A percentile compares a stretch with the other conserved stretches of the same genome.
Evolutionary conservation across 1,140 invertebrate species (phyloP).

Genomic region (Magallana ariakensis): DNA sequence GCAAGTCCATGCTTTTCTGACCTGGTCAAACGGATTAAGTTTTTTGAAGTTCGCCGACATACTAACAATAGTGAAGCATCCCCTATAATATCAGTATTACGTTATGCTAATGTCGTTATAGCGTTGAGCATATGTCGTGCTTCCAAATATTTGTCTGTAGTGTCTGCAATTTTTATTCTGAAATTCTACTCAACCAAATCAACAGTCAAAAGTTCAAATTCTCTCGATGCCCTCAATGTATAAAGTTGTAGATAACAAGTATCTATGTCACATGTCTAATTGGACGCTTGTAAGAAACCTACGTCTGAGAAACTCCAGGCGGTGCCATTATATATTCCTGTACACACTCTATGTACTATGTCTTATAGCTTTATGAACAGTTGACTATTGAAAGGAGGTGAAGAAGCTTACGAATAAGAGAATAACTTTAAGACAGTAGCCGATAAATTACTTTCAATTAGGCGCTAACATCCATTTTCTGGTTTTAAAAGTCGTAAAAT

Average conservation of each 20-base stretch:
- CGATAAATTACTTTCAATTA: neutral
- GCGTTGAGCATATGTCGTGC: neutral
- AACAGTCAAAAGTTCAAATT: too few species aligned
- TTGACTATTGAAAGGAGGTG: neutral
- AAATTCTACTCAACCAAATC: neutral
- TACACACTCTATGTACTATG: too few species aligned
- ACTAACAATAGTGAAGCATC: neutral
- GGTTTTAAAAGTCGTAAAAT: slow-evolving; percentile 30
- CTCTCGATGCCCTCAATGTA: too few species aligned
- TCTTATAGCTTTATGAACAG: too few species aligned
- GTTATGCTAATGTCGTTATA: neutral
- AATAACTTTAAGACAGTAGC: neutral
- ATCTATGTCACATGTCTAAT: too few species aligned
- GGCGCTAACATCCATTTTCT: slow-evolving; percentile 18
- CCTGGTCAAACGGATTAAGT: neutral
- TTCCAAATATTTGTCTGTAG: neutral
- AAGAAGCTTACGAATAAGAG: neutral
- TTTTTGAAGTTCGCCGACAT: slow-evolving; percentile 14
- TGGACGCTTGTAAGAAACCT: too few species aligned
- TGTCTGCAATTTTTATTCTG: neutral
- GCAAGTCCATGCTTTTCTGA: neutral
- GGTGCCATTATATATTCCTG: too few species aligned
- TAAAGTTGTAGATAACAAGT: too few species aligned
- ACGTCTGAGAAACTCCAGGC: too few species aligned
- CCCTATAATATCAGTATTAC: neutral